phyloP scores from a whole-genome alignment of 2,797 vertebrate genomes.

The Enteromius trimaculatus region DNA sequence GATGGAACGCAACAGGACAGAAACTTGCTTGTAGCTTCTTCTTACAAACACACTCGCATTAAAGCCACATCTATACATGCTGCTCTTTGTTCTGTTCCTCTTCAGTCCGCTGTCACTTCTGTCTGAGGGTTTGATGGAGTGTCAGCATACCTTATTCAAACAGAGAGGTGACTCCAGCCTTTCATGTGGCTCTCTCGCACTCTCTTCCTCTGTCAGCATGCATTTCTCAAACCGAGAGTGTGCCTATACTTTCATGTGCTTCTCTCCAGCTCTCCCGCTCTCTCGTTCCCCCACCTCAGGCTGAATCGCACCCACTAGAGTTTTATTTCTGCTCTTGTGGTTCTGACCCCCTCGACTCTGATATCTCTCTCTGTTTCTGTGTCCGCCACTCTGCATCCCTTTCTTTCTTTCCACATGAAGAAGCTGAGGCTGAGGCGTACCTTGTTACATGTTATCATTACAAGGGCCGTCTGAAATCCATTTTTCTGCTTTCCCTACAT shows the following conservation, averaged over 20 bases:
- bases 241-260: conserved; percentile 40
- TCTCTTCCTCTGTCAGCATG: conserved; percentile 63
- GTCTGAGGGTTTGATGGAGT: conserved; percentile 61
- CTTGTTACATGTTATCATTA: conserved; percentile 27
- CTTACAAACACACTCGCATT: conserved; percentile 14
- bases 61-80: conserved; percentile 12
- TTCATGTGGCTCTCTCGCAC: conserved; percentile 33
- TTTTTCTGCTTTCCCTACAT: conserved; percentile 15
- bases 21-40: conserved; percentile 12
- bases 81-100: conserved; percentile 32
- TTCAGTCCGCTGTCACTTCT: conserved; percentile 34
- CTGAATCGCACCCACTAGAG: conserved; percentile 38
- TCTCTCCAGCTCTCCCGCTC: conserved; percentile 1
- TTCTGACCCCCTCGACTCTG: conserved; percentile 40
- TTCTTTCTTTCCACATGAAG: conserved; percentile 33
- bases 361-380: conserved; percentile 38
- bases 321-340: conserved; percentile 49
- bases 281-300: conserved; percentile 43
- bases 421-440: conserved; percentile 31
- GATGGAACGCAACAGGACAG: background rate
- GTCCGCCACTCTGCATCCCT: conserved; percentile 25
- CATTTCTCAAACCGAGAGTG: conserved; percentile 64
- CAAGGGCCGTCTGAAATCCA: conserved; percentile 9
- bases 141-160: conserved; percentile 69
- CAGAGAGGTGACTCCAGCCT: conserved; percentile 54